A percentile compares a stretch with the other conserved stretches of the same genome.
Evolutionary conservation across 2,113 vertebrate genomes (phyloP).

Genomic region (Mus pahari): DNA sequence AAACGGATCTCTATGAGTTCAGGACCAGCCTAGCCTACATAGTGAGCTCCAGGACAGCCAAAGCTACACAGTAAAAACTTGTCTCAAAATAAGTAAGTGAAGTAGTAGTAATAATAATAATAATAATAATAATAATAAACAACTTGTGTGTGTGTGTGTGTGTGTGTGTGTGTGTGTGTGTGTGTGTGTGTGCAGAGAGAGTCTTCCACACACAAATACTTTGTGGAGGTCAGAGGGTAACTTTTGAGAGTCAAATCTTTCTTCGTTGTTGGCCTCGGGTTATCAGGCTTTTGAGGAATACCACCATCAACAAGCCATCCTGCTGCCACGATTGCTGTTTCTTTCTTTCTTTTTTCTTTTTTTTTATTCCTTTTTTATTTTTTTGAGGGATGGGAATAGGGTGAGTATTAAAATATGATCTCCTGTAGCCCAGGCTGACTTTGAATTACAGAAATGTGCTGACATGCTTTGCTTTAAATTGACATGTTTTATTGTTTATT

Average conservation of each 20-base stretch:
- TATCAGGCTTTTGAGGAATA: not conserved
- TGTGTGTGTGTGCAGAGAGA: accelerated
- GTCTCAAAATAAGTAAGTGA: not conserved
- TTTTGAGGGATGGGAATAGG: not conserved
- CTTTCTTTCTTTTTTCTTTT: not conserved
- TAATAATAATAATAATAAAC: too few relatives aligned
- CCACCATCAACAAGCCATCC: not conserved
- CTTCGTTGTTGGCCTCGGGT: not conserved
- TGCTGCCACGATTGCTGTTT: not conserved
- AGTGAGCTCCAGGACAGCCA: not conserved
- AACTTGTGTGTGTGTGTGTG: not conserved
- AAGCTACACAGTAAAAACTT: not conserved
- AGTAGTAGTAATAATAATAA: not conserved
- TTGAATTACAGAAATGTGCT: not conserved
- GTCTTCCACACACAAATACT: not conserved
- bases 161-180: not conserved
- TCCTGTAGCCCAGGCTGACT: not conserved
- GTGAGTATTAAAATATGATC: not conserved
- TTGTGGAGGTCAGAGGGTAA: not conserved
- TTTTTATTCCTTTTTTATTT: not conserved
- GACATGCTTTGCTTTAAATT: not conserved
- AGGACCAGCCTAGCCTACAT: not conserved
- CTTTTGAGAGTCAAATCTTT: not conserved
- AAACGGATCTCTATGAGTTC: not conserved
- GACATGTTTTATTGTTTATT: not conserved